These are phyloP conservation scores for Charaxes varanes DNA, from an alignment of 1,140 invertebrate genomes.

Conservation along the genomic window DNA sequence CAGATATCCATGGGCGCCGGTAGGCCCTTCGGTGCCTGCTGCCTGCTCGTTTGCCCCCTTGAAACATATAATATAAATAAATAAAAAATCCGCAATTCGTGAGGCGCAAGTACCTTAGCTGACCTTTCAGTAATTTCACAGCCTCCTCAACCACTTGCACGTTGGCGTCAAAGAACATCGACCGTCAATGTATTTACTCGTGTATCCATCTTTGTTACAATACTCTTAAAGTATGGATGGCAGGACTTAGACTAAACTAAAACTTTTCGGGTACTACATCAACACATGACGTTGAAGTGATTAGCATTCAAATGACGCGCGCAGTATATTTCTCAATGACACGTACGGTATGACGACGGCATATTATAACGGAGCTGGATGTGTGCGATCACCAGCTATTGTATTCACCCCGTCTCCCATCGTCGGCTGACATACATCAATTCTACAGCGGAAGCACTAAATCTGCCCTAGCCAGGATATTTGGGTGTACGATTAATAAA, in stretches of 20 bases:
- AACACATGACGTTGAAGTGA: neutral
- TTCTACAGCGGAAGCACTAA: constrained; percentile 27
- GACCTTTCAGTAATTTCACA: constrained; percentile 55
- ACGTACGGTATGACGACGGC: constrained; percentile 47
- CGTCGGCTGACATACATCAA: constrained; percentile 16
- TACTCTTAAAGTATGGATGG: neutral
- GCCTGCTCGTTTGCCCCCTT: no score
- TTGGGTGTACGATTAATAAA: constrained; percentile 20
- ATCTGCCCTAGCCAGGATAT: constrained; percentile 26
- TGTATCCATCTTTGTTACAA: neutral
- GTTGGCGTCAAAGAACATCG: constrained; percentile 27
- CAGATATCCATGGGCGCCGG: no score
- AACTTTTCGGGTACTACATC: neutral
- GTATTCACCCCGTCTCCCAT: constrained; percentile 15
- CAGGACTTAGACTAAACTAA: neutral
- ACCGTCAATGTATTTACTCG: neutral
- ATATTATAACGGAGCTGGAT: constrained; percentile 48
- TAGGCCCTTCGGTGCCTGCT: no score
- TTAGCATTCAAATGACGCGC: constrained; percentile 59
- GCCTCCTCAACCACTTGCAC: no score
- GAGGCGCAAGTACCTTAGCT: constrained; percentile 47
- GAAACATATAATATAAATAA: no score
- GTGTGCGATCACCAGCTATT: constrained; percentile 17
- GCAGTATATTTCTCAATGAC: constrained; percentile 56
- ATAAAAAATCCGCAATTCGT: no score